Base-by-base conservation (phyloP, 2,888 invertebrate genomes). In the Hoplodrina ambigua region DNA sequence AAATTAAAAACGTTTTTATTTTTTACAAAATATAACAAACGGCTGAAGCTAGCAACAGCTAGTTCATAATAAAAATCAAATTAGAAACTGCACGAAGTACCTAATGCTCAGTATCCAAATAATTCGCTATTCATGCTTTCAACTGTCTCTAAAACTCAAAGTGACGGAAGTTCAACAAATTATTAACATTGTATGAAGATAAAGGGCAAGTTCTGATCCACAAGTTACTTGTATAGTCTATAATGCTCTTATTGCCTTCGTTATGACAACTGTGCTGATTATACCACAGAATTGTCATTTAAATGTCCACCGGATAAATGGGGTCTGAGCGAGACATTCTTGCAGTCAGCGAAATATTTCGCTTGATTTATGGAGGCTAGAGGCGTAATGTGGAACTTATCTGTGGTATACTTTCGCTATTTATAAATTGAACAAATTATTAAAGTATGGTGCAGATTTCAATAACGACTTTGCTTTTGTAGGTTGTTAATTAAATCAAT, bases 211-310 rank as follows among this genome's bases (percentile, higher is more conserved):
- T 58, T 72, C 25, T 59, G 72, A 81, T 62, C 59, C 19, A 11
- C 41, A 52, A 46, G 33, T 52, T 15, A 20, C 57, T 64, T 69
- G 63, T 69, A 44, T 33, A 59, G 49, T 37, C 46, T 54, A 59
- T 68, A 80, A 77, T 82, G 75, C 66, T 74, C 69, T 69, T 76
- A 75, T 69, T 65, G 44, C 53, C 11, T 53, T 20, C 19, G 50
- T 33, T 59, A 61, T 55, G 73, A 72, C 85, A 81, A 71, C 78
- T 56, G 61, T 60, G 49, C 69, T 80, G 75, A 82, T 82, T 80
- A 69, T 72, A 72, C 73, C 33, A 71, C 72, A 58, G 62, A 69
- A 78, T 71, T 84, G 78, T 76, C 75, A 80, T 80, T 80, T 75
- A 77, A 75, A 76, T 72, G 63, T 69, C 73, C 54, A 66, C 19